These are phyloP conservation scores for Chelonus formosanus DNA, from an alignment of 2,888 invertebrate genomes.

Conservation along the genomic window DNA sequence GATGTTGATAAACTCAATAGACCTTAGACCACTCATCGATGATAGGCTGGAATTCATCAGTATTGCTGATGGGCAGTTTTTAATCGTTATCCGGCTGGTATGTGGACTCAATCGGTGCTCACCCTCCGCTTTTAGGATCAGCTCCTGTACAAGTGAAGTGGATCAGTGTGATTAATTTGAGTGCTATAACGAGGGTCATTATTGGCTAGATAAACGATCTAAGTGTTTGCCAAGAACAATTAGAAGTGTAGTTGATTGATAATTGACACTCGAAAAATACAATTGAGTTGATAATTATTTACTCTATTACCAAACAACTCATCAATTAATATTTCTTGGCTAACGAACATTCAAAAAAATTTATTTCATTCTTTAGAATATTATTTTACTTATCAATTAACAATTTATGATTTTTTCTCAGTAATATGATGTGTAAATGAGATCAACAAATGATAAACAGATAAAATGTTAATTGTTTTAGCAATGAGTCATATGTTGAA, in stretches of 20 bases:
- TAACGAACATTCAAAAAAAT: too few relatives aligned
- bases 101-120: constrained; percentile 68
- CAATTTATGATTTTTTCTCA: too few relatives aligned
- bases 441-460: constrained; percentile 7
- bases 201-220: constrained; percentile 2
- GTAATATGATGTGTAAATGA: background rate
- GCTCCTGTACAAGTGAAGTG: constrained; percentile 66
- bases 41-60: constrained; percentile 66
- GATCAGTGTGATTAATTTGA: constrained; percentile 11
- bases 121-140: constrained; percentile 70
- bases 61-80: constrained; percentile 69
- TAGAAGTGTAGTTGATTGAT: too few relatives aligned
- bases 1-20: constrained; percentile 73
- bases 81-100: constrained; percentile 72
- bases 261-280: too few relatives aligned
- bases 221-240: constrained; percentile 5
- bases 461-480: constrained; percentile 7
- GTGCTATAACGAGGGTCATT: background rate
- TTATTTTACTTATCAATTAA: background rate
- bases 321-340: too few relatives aligned
- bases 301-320: too few relatives aligned
- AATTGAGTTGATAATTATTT: too few relatives aligned
- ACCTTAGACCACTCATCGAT: constrained; percentile 71
- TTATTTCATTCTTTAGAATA: background rate
- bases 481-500: constrained; percentile 11